Percentiles rank a stretch among this genome's conserved stretches.
These are phyloP conservation scores for Drosophila ficusphila DNA, from an alignment of 1,140 invertebrate genomes.

Conservation along the genomic window DNA sequence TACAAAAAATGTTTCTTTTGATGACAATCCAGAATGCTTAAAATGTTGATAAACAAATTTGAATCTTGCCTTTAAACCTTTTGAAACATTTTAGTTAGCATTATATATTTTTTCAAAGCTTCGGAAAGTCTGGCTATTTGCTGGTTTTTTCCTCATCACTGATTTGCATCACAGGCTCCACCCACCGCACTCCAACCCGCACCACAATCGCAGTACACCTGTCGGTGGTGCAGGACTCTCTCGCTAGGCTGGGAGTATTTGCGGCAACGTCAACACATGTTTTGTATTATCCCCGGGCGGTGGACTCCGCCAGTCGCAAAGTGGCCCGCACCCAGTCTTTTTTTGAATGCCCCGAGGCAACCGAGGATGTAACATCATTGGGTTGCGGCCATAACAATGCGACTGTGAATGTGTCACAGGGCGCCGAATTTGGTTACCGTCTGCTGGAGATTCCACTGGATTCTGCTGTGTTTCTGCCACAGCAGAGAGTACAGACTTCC, in stretches of 20 bases:
- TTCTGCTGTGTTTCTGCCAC: neutral
- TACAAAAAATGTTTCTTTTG: too few relatives aligned
- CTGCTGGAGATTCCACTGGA: constrained; percentile 10
- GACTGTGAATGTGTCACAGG: constrained; percentile 20
- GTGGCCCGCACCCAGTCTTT: constrained; percentile 4
- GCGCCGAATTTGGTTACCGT: constrained; percentile 30
- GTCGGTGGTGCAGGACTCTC: constrained; percentile 31
- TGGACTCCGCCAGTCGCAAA: constrained; percentile 29
- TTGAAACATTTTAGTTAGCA: too few relatives aligned
- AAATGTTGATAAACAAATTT: too few relatives aligned
- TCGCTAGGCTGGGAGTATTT: constrained; percentile 43
- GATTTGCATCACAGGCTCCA: constrained; percentile 11
- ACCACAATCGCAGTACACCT: constrained; percentile 33
- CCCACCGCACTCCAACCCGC: neutral
- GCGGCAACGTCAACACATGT: constrained; percentile 74
- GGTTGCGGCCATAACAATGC: constrained; percentile 29
- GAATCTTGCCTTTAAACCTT: too few relatives aligned
- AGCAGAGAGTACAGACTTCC: constrained; percentile 15
- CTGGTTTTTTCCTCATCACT: constrained; percentile 10
- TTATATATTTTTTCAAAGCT: too few relatives aligned
- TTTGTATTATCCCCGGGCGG: constrained; percentile 48
- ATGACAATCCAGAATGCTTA: too few relatives aligned
- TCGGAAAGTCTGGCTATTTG: neutral
- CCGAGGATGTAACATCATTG: constrained; percentile 28
- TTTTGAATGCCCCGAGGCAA: constrained; percentile 17